Base-by-base conservation (phyloP, 1,140 invertebrate species). In the Drosophila bocqueti region DNA sequence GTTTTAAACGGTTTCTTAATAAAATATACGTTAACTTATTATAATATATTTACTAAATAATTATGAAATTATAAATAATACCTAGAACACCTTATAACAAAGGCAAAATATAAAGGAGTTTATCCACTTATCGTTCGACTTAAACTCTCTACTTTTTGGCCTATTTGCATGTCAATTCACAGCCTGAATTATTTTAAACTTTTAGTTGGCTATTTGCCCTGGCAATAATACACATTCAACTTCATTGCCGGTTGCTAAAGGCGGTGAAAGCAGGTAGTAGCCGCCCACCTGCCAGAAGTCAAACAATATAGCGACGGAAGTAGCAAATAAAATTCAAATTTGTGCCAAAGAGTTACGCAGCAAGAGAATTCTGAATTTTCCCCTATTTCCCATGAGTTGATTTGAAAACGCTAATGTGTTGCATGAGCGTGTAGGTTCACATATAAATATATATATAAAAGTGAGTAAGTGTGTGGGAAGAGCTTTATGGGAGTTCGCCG, bases 281-380 rank as follows among this genome's bases (percentile, higher is more conserved):
- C 34, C 26, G 2, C 34, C 50, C 68, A 76, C 43, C 55, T 66
- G 63, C 46, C 43, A 67, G 43, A 52, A 75, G 65, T 76, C 74
- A 84, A 90, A 89, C 85, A 90, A 81, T 89, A 90, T 58, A 76
- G 74, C 59, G 64, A 85, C 85, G 85, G 85, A 89, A 84, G 85
- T 89, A 79, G 85, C 85, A 89, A 89, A 89, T 89, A 89, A 89
- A 89, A 89, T 89, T 89, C 85, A 89, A 89, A 89, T 89, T 89
- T 89, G 85, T 76, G 81, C 81, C 81, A 90, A 90, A 89, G 85
- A 90, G 85, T 89, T 89, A 81, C 81, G 74, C 47, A 60, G 78
- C 47, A 45, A 65, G 64, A 78, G 79, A 69, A 79, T 65, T 47
- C 66, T 18, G 10, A 49, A 42, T 52, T 50, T 66, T 24, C 54